Base-by-base conservation (phyloP, 1,140 invertebrate species). In the Penaeus indicus region DNA sequence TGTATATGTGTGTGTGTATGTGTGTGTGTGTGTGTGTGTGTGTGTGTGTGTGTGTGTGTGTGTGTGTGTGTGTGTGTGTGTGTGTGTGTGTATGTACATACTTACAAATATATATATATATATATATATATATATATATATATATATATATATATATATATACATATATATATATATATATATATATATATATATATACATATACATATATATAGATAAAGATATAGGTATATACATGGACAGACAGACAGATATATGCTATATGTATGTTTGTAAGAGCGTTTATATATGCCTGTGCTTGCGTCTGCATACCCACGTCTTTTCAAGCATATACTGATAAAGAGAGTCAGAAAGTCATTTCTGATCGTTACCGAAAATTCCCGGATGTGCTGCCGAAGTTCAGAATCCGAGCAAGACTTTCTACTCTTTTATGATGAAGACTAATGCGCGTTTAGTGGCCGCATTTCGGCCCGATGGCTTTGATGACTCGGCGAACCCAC, bases 161-260 rank as follows among this genome's bases (percentile, higher is more conserved):
- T 69, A 22, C 1, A 22, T 69, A 22, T 69, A 22, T 69, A 22
- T 21, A n/a, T 78, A 22, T 78, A 22, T 78, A 22, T 78, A n/a
- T 42, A 22, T 78, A 22, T 78, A 22, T 38, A 22, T 42, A 22
- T 47, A 22, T 42, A 22, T 32, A 38, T 78, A 38, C 0, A 16
- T 78, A 38, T 79, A n/a, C 19, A n/a, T 79, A n/a, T 54, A n/a
- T 79, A n/a, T 54, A n/a, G 54, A n/a, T 79, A n/a, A 54, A n/a
- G 10, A n/a, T 79, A n/a, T 79, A n/a, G 54, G 10, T 79, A n/a
- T 47, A n/a, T 54, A 22, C 54, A n/a, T 79, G 21, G 54, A n/a
- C 47, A n/a, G 54, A n/a, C 47, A 27, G 10, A n/a, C 47, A n/a
- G 0, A 27, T 79, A 13, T 47, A 21, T 79, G 42, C 47, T 79